phyloP scores from a whole-genome alignment of 2,113 vertebrate genomes.

The Rhizomys pruinosus region DNA sequence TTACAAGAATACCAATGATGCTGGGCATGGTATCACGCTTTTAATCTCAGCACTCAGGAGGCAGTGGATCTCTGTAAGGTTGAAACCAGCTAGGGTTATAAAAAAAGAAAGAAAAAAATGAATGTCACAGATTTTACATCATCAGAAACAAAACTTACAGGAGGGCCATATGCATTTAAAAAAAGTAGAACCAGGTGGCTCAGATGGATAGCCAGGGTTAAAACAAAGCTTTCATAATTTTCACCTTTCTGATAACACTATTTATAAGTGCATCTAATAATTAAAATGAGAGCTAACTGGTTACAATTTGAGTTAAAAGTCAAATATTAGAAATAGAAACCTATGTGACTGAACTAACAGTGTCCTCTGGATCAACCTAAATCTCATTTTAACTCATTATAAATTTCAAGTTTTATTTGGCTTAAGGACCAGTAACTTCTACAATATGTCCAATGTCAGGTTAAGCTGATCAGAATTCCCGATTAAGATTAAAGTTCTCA shows the following conservation, averaged over 20 bases:
- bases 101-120: too few species aligned
- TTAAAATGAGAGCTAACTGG: not conserved
- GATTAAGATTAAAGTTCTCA: constrained; percentile 17
- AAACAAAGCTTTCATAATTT: constrained; percentile 6
- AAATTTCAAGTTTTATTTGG: not conserved
- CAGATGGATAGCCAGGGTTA: not conserved
- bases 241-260: not conserved
- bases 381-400: constrained; percentile 17
- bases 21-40: too few species aligned
- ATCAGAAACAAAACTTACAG: not conserved
- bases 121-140: not conserved
- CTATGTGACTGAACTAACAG: not conserved
- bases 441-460: not conserved
- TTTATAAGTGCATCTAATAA: not conserved
- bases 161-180: not conserved
- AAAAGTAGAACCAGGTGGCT: not conserved
- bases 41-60: too few species aligned
- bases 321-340: not conserved
- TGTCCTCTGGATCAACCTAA: not conserved
- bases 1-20: not conserved
- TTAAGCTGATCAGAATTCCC: constrained; percentile 2
- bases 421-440: constrained; percentile 17
- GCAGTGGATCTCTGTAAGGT: too few species aligned
- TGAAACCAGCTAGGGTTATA: too few species aligned
- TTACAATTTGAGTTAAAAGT: constrained; percentile 39